phyloP scores from a whole-genome alignment of 2,797 vertebrate genomes.

The Siniperca obscura region DNA sequence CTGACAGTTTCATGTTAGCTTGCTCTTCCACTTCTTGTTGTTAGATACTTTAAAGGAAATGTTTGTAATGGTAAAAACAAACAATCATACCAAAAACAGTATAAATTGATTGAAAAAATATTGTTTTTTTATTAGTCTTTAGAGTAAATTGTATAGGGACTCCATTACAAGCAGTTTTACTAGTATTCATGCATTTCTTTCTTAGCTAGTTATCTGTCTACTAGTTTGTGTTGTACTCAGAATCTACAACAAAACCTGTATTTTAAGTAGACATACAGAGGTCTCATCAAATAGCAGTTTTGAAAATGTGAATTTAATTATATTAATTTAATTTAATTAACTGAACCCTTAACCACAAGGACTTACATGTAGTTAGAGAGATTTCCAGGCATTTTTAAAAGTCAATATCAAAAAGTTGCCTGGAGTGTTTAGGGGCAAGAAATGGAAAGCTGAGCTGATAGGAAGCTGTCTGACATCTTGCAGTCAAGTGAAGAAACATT shows the following conservation, averaged over 20 bases:
- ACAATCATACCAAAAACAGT: background rate
- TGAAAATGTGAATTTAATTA: constrained; percentile 4
- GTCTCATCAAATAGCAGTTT: constrained; percentile 8
- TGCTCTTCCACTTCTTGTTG: constrained; percentile 19
- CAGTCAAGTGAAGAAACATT: constrained; percentile 43
- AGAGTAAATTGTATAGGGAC: background rate
- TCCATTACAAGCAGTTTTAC: background rate
- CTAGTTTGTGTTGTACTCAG: constrained; percentile 22
- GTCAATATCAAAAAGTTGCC: background rate
- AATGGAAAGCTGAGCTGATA: constrained; percentile 30
- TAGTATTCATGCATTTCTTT: background rate
- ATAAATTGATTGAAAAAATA: background rate
- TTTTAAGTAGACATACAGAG: constrained; percentile 16
- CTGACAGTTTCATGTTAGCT: constrained; percentile 34
- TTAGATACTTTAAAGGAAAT: constrained; percentile 4
- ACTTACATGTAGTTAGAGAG: background rate
- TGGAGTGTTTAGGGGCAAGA: constrained; percentile 22
- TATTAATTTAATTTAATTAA: background rate
- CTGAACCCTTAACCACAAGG: background rate
- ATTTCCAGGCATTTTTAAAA: background rate
- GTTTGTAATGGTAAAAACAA: background rate
- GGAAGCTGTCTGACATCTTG: constrained; percentile 35
- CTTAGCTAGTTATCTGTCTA: constrained; percentile 1
- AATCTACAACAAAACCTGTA: constrained; percentile 5
- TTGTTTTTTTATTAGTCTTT: too few relatives aligned